Base-by-base conservation (phyloP, 2,797 vertebrate genomes). In the Carcharodon carcharias region DNA sequence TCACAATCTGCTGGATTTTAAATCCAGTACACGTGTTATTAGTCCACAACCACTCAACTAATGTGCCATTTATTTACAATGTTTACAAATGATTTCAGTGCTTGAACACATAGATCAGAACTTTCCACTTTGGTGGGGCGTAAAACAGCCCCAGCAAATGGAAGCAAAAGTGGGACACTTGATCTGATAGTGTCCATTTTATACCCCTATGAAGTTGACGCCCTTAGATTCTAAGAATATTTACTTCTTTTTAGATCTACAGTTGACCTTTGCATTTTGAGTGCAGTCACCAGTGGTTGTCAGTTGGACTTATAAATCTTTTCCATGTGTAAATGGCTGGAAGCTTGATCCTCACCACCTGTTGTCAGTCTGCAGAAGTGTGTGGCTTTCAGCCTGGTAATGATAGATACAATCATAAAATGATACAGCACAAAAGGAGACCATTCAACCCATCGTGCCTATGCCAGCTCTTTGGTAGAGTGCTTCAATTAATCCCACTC, bases 281-380 rank as follows among this genome's bases (percentile, higher is more conserved):
- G n/a, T 65, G 89, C 16, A 31, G 89, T 63, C 89, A 91, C 56
- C 88, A 65, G 61, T 67, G 16, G 61, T 93, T 93, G 91, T 67
- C 91, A 93, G 69, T 95, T 95, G 94, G 14, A 50, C 35, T 95
- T 54, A 77, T 77, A 77, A 71, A 95, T 95, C 94, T 95, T 77
- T 61, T 77, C 69, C 45, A 56, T 56, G 94, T 71, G 67, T 95
- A 56, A 77, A 95, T 71, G 50, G 5, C 69, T 73, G 65, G 93
- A 77, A n/a, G 69, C 45, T n/a, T 73, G 94, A 77, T 73, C 94
- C 50, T 73, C 14, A 54, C 26, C 94, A 69, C 50, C 50, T 95
- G 94, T 54, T 69, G 45, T 73, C 50, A 56, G 69, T 56, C 94
- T 95, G 45, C 40, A 56, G 94, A 95, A 95, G 67, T n/a, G 69